These are phyloP conservation scores for Diarsia rubi DNA, from an alignment of 2,888 invertebrate genomes.

Conservation along the genomic window DNA sequence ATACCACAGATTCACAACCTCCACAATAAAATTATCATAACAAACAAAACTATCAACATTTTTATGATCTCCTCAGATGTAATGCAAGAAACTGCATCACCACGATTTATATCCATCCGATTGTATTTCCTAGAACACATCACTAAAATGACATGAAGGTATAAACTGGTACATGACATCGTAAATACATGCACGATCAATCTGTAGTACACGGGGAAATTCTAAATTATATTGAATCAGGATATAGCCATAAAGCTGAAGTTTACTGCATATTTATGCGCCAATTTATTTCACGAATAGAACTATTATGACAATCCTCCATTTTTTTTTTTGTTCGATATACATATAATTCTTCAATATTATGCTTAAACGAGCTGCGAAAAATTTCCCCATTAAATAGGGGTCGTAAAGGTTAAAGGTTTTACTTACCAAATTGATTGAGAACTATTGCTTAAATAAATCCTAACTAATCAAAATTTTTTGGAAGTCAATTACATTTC, in stretches of 20 bases:
- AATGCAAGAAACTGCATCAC: constrained; percentile 56
- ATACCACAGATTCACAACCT: constrained; percentile 30
- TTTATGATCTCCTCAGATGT: constrained; percentile 61
- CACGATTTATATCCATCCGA: constrained; percentile 54
- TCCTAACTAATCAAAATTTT: not conserved
- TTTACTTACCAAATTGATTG: not conserved
- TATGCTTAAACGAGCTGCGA: constrained; percentile 53
- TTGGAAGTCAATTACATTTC: not conserved
- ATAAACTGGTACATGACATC: constrained; percentile 67
- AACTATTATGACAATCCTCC: constrained; percentile 63
- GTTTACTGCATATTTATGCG: constrained; percentile 76
- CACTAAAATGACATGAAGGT: constrained; percentile 61
- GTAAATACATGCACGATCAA: constrained; percentile 77
- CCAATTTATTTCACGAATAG: constrained; percentile 70
- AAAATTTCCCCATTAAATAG: constrained; percentile 51
- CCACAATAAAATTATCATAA: constrained; percentile 59
- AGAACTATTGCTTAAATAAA: not conserved
- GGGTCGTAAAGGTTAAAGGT: constrained; percentile 19
- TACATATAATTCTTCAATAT: constrained; percentile 58
- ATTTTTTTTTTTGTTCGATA: constrained; percentile 59
- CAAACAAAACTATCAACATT: constrained; percentile 63
- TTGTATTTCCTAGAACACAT: constrained; percentile 68
- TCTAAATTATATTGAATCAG: constrained; percentile 73
- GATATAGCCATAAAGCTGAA: constrained; percentile 71
- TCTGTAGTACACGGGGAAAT: constrained; percentile 56